A percentile compares a stretch with the other conserved stretches of the same genome.
phyloP scores from a whole-genome alignment of 2,888 invertebrate genomes.

The Caenorhabditis zanzibari region DNA sequence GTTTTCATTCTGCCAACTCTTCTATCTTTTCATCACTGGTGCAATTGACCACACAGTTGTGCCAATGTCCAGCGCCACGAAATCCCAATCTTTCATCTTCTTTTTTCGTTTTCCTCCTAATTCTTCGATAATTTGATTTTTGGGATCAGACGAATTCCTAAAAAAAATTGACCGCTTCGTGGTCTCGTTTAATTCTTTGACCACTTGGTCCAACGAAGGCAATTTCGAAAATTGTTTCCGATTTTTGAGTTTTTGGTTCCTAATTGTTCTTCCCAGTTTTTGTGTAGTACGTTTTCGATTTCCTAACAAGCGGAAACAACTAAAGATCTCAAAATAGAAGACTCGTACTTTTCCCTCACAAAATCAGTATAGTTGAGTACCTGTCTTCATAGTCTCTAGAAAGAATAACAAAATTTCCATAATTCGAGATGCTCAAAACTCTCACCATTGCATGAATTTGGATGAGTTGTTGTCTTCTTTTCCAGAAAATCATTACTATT shows the following conservation, averaged over 20 bases:
- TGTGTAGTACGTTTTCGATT: conserved; percentile 33
- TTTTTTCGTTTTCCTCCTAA: conserved; percentile 2
- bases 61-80: conserved; percentile 35
- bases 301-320: neutral
- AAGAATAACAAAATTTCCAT: neutral
- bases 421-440: neutral
- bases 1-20: conserved; percentile 38
- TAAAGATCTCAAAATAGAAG: neutral
- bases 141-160: conserved; percentile 4
- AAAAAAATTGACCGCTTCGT: conserved; percentile 28
- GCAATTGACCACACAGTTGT: conserved; percentile 46
- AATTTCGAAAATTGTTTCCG: conserved; percentile 47
- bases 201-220: conserved; percentile 26
- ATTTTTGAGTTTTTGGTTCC: conserved; percentile 22
- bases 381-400: too few species aligned
- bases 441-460: neutral
- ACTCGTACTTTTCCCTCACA: neutral
- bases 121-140: conserved; percentile 34
- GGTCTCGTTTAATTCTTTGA: conserved; percentile 26
- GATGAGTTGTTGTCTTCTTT: conserved; percentile 7
- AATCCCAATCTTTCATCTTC: conserved; percentile 52
- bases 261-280: conserved; percentile 12
- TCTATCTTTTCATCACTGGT: conserved; percentile 64
- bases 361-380: neutral
- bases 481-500: conserved; percentile 43